These are phyloP conservation scores for Charaxes varanes DNA, from an alignment of 1,140 invertebrate genomes.

Conservation along the genomic window DNA sequence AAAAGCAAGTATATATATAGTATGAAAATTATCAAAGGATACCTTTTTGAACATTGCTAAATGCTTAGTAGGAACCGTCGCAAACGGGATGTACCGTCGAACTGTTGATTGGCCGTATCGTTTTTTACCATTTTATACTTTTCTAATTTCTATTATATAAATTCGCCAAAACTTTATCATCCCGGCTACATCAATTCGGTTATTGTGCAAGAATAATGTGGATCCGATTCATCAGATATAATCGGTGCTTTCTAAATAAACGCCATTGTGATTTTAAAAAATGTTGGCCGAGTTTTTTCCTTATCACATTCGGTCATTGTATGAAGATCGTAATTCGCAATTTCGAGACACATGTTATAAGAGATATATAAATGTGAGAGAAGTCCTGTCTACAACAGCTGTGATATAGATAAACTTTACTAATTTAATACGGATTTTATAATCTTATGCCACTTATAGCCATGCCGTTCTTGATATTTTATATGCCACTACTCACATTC, in stretches of 20 bases:
- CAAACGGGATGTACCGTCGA: conserved; percentile 36
- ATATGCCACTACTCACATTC: too few relatives aligned
- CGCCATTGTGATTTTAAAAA: conserved; percentile 18
- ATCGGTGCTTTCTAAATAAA: conserved; percentile 29
- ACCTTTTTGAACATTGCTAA: conserved; percentile 46
- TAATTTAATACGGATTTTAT: too few relatives aligned
- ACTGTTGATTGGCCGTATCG: conserved; percentile 48
- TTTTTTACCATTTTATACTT: conserved; percentile 63
- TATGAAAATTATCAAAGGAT: conserved; percentile 9
- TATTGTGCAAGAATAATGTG: conserved; percentile 46
- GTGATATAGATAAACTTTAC: too few relatives aligned
- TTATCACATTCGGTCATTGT: not conserved
- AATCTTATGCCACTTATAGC: too few relatives aligned
- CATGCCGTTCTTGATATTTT: too few relatives aligned
- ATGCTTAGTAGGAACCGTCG: conserved; percentile 45
- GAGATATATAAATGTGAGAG: too few relatives aligned
- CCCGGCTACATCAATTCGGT: conserved; percentile 29
- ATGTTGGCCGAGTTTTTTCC: not conserved
- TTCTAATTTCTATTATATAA: conserved; percentile 60
- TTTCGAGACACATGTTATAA: too few relatives aligned
- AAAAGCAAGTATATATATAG: too few relatives aligned
- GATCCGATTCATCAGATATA: conserved; percentile 30
- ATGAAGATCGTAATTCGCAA: too few relatives aligned
- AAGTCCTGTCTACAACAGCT: too few relatives aligned
- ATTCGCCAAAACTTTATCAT: conserved; percentile 42